These are phyloP conservation scores for Poicephalus gulielmi DNA, from an alignment of 2,113 vertebrate species.

Conservation along the genomic window DNA sequence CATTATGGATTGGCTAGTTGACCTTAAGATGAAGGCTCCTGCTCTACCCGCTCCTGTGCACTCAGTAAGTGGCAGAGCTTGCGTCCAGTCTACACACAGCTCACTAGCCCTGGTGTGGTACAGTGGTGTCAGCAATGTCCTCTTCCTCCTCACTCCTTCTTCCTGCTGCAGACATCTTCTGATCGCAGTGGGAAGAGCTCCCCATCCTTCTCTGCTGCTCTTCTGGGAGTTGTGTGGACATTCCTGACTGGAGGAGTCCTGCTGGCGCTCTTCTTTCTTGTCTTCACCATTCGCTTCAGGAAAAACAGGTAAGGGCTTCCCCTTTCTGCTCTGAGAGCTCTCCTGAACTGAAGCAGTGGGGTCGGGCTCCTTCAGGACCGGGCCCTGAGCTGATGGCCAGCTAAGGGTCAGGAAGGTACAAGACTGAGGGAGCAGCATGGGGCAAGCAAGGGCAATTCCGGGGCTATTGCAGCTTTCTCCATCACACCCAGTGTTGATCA, in stretches of 20 bases:
- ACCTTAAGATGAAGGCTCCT: neutral
- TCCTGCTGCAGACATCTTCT: constrained; percentile 57
- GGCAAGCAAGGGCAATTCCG: neutral
- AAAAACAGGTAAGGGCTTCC: constrained; percentile 87
- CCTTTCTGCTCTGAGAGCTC: neutral
- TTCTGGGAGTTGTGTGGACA: constrained; percentile 85
- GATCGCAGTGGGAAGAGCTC: constrained; percentile 55
- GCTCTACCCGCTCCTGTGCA: neutral
- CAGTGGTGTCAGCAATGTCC: rapidly evolving
- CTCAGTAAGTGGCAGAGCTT: neutral
- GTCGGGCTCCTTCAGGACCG: neutral
- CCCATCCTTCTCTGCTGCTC: constrained; percentile 72
- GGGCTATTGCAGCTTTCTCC: neutral
- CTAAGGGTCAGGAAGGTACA: neutral
- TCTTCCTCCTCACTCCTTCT: neutral
- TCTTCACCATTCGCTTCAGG: constrained; percentile 91
- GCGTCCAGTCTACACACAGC: neutral
- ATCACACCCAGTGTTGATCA: neutral
- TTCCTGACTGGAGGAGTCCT: constrained; percentile 90
- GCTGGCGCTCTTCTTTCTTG: constrained; percentile 83
- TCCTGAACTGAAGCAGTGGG: rapidly evolving
- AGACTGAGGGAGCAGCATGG: neutral
- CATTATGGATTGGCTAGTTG: neutral
- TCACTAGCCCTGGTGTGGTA: neutral
- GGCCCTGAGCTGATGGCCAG: neutral